Evolutionary conservation across 1,140 invertebrate genomes (phyloP), one percentile per base, ranked within the genome.

Genomic region (Pomacea maculata): DNA sequence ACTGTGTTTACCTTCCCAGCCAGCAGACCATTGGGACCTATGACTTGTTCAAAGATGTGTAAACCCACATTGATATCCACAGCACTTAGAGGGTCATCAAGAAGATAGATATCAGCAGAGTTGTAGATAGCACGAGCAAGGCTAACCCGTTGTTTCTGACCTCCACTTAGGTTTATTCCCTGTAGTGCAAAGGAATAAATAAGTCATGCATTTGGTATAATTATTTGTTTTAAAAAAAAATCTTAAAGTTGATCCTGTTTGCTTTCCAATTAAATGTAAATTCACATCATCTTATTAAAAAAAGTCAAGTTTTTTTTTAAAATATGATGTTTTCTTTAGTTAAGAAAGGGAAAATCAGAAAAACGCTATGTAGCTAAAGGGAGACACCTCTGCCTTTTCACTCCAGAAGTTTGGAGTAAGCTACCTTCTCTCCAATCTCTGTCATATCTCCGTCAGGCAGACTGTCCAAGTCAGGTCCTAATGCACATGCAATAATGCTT

Each of bases 141-240:
- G 29, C 72, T 80, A n/a, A 80, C 72, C 8, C 78, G 54, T 70
- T 80, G 77, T 54, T 78, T 78, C 77, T 78, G 77, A 57, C 77
- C 77, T 11, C 77, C 77, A 71, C 77, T 78, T 65, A 78, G 77
- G 67, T 78, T 78, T 65, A 78, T 78, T 45, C 77, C 77, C 77
- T 78, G 77, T 14, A 11, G 45, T 99, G 98, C 97, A 57, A 98
- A 98, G 75, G 98, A 98, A 71, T 96, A 70, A 70, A 14, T 29
- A 6, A 70, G 11, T 15, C n/a, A 70, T 15, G 4, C 34, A 70
- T 15, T 14, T 29, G n/a, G 1, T 2, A 45, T 6, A 25, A 45
- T 45, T 2, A 2, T 45, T 4, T 45, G 34, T 45, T 45, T 45
- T 45, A 0, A 45, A 45, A 45, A 45, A 45, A 45, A 25, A 25